phyloP scores from a whole-genome alignment of 2,888 invertebrate genomes.

The Scaeva pyrastri region DNA sequence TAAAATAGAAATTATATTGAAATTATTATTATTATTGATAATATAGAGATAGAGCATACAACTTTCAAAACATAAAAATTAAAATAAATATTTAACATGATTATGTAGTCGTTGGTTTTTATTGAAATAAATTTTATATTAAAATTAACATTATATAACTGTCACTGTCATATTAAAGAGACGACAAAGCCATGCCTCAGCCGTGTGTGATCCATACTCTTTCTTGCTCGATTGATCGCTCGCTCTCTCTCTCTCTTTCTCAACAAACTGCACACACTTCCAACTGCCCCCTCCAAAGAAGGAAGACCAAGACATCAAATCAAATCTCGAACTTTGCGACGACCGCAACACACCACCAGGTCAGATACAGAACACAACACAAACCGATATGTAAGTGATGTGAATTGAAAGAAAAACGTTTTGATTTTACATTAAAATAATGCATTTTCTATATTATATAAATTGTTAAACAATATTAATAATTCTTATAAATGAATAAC shows the following conservation, averaged over 20 bases:
- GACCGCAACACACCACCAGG: not conserved
- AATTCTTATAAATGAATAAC: conserved; percentile 9
- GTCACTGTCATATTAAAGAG: conserved; percentile 71
- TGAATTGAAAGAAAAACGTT: conserved; percentile 42
- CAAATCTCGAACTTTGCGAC: too few relatives aligned
- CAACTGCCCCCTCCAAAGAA: conserved; percentile 13
- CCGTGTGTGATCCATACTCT: conserved; percentile 24
- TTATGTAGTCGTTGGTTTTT: conserved; percentile 66
- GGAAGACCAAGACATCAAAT: conserved; percentile 51
- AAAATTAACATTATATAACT: conserved; percentile 40
- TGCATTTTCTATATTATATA: conserved; percentile 33
- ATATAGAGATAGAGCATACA: conserved; percentile 39
- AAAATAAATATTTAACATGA: conserved; percentile 67
- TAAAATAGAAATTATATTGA: conserved; percentile 57
- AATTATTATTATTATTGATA: conserved; percentile 66
- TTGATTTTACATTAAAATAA: conserved; percentile 42
- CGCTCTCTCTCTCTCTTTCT: conserved; percentile 47
- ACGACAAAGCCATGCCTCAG: conserved; percentile 39
- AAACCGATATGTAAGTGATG: conserved; percentile 67
- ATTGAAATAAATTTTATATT: conserved; percentile 52
- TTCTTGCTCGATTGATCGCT: not conserved
- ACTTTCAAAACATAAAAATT: conserved; percentile 41
- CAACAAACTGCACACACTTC: conserved; percentile 25
- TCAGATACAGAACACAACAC: conserved; percentile 24
- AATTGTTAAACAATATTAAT: conserved; percentile 17